Conservation (phyloP, 2,113 vertebrate species). For the Eubucco bourcierii region DNA sequence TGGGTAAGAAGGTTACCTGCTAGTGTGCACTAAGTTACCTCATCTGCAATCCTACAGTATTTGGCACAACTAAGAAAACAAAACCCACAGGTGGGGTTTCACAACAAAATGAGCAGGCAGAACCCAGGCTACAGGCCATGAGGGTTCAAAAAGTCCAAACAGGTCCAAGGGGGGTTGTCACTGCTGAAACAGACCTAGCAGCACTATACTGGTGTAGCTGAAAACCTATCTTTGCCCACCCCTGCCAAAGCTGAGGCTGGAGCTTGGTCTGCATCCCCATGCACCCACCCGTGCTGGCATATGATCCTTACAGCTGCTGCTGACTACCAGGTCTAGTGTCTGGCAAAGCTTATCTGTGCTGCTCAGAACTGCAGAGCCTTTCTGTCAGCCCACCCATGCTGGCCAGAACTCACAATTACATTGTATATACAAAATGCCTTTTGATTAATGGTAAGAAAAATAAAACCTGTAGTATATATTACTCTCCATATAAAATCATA, state of each 20-base stretch:
- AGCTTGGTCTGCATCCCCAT: accelerated
- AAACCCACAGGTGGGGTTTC: background rate
- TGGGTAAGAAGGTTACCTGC: background rate
- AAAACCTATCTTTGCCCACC: background rate
- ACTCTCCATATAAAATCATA: conserved; percentile 14
- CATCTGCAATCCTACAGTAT: background rate
- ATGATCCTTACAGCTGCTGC: background rate
- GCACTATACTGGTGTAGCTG: background rate
- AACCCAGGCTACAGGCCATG: background rate
- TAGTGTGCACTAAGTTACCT: background rate
- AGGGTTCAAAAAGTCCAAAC: background rate
- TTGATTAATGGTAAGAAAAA: conserved; percentile 62
- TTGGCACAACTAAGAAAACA: background rate
- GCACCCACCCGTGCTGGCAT: background rate
- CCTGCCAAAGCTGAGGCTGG: background rate
- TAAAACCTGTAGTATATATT: conserved; percentile 44
- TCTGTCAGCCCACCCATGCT: conserved; percentile 46
- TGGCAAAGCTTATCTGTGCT: background rate
- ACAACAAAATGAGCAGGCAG: background rate
- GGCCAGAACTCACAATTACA: background rate
- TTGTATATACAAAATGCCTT: conserved; percentile 60
- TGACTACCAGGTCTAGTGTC: background rate
- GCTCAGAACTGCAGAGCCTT: background rate
- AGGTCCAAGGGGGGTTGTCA: background rate
- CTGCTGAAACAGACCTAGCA: background rate